Evolutionary conservation across 2,113 vertebrate species (phyloP), one percentile per base, ranked within the genome.

Genomic region (Poeciliopsis occidentalis): DNA sequence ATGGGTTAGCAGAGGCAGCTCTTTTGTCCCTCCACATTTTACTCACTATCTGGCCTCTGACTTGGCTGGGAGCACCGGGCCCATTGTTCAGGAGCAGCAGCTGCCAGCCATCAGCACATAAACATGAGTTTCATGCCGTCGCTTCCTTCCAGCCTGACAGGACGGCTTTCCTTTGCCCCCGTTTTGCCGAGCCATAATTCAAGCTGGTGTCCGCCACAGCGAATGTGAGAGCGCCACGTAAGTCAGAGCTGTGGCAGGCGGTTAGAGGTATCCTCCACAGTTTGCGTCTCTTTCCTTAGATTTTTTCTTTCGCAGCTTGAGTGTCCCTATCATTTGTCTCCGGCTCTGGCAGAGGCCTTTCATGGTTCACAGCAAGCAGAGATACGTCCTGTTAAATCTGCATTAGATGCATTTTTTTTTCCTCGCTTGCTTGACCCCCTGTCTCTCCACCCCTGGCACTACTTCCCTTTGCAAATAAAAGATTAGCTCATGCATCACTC

Each of bases 71-170:
- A 71, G 65, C 62, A 0, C 69, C 54, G 60, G 67, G n/a, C 72
- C 78, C 76, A 87, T 91, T 92, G 91, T 92, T 90, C 87, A 82
- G 87, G 75, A 75, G 0, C 73, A 8, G 78, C 84, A 79, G 87
- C 85, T 88, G 89, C 89, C 89, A 85, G 79, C 71, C 32, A 8
- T 22, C 0, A 75, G 76, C 79, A 87, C 72, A 34, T 81, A 72
- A 89, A 86, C 74, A 79, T 73, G 22, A 77, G 78, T 82, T 81
- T 89, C 69, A 82, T 60, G 31, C 86, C 51, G 86, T 71, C 74
- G 73, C 87, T 93, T 93, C 91, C 92, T 93, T 88, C 86, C 89
- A 84, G 84, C 76, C 81, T 74, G 85, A 87, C 83, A 69, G 84
- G 67, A 81, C 69, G 29, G 47, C 27, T 88, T 92, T 78, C 86